A percentile compares a stretch with the other conserved stretches of the same genome.
phyloP scores from a whole-genome alignment of 2,888 invertebrate species.

The Pristionchus fissidentatus region DNA sequence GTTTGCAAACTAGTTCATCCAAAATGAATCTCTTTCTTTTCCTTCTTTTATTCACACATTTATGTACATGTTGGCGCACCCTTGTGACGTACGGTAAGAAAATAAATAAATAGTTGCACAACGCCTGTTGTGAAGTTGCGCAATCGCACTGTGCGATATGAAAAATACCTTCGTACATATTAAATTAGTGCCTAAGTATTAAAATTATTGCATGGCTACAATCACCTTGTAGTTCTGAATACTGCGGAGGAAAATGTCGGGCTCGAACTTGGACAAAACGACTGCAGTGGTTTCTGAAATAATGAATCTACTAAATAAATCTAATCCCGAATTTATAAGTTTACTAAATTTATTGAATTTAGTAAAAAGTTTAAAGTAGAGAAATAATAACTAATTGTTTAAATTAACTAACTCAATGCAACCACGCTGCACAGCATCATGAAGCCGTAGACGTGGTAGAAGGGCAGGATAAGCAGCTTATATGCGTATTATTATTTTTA shows the following conservation, averaged over 20 bases:
- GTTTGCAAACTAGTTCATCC: not conserved
- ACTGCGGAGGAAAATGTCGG: constrained; percentile 63
- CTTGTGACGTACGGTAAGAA: too few species aligned
- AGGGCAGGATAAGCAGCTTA: constrained; percentile 69
- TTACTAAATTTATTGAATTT: not conserved
- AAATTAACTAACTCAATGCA: not conserved
- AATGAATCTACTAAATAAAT: too few species aligned
- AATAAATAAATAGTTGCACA: too few species aligned
- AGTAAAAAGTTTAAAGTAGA: not conserved
- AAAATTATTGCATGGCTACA: not conserved
- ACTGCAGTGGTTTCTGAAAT: constrained; percentile 60
- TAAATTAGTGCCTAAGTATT: not conserved
- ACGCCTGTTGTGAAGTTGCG: too few species aligned
- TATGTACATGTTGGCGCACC: too few species aligned
- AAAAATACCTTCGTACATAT: not conserved
- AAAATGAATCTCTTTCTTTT: not conserved
- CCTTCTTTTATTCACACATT: too few species aligned
- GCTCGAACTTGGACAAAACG: constrained; percentile 68
- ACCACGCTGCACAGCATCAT: constrained; percentile 19
- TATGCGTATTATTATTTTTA: too few species aligned
- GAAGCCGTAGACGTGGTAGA: constrained; percentile 74
- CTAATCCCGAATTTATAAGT: not conserved
- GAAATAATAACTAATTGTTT: not conserved
- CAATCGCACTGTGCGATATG: too few species aligned
- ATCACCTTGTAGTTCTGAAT: constrained; percentile 32